Evolutionary conservation across 2,888 invertebrate genomes (phyloP).

Genomic region (Calameuta filiformis): DNA sequence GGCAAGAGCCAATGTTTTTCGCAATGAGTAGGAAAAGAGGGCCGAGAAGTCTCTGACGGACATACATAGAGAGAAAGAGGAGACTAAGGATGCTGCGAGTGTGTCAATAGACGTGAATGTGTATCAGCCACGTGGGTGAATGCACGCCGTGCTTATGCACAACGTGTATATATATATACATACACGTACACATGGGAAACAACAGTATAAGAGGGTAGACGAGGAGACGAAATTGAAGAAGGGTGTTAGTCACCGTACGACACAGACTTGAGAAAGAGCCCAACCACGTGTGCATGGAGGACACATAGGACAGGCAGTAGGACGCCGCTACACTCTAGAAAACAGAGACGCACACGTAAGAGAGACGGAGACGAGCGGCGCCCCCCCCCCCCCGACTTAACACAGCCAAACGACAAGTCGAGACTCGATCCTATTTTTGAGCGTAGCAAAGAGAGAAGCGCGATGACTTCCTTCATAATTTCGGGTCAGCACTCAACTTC

Average conservation of each 20-base stretch:
- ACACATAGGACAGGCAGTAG: background rate
- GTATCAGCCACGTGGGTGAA: conserved; percentile 2
- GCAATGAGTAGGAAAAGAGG: conserved; percentile 16
- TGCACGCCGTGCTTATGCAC: conserved; percentile 10
- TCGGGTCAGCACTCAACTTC: conserved; percentile 43
- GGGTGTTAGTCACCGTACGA: background rate
- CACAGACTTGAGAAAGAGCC: conserved; percentile 15
- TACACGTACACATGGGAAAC: background rate
- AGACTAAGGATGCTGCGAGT: conserved; percentile 10
- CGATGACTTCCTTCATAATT: conserved; percentile 57
- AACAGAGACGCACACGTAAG: conserved; percentile 23
- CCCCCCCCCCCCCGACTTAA: background rate
- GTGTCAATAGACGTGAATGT: conserved; percentile 15
- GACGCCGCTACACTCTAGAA: background rate
- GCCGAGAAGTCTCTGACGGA: conserved; percentile 15
- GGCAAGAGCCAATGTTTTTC: conserved; percentile 34
- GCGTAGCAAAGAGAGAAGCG: conserved; percentile 53
- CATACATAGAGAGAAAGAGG: conserved; percentile 16
- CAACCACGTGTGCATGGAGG: background rate
- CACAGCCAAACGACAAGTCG: background rate
- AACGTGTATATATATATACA: conserved; percentile 10
- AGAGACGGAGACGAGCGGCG: conserved; percentile 5
- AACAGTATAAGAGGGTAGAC: background rate
- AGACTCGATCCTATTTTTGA: conserved; percentile 49
- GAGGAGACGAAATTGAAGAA: background rate